Conservation (phyloP, 2,113 vertebrate species). For the Pluvialis apricaria region DNA sequence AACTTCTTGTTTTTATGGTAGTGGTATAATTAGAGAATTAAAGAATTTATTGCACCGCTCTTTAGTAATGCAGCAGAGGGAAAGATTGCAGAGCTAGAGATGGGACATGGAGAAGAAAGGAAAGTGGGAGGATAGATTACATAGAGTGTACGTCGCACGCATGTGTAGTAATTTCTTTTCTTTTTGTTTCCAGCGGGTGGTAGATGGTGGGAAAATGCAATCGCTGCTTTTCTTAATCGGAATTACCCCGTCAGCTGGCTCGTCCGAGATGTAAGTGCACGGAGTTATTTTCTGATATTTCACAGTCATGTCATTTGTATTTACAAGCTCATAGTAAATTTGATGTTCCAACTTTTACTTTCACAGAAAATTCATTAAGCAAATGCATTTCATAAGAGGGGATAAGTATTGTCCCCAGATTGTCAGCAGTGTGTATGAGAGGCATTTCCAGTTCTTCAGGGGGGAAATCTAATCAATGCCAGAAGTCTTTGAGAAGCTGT, state of each 20-base stretch:
- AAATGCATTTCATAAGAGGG: background rate
- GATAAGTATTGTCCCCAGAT: background rate
- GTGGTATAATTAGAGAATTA: background rate
- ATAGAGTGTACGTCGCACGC: accelerated
- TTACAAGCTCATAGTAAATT: background rate
- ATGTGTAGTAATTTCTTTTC: background rate
- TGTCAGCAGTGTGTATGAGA: background rate
- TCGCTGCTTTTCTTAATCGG: conserved; percentile 80
- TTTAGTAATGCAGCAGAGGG: background rate
- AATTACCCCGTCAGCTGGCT: conserved; percentile 89
- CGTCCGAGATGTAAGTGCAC: conserved; percentile 81
- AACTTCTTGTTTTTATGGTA: background rate
- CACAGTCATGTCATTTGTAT: background rate
- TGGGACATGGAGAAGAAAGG: background rate
- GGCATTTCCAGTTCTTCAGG: background rate
- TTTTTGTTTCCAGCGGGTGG: conserved; percentile 56
- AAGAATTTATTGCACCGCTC: background rate
- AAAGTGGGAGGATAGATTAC: background rate
- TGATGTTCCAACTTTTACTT: background rate
- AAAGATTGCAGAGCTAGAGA: background rate
- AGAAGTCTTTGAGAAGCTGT: background rate
- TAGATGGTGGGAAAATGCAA: conserved; percentile 85
- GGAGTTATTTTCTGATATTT: background rate
- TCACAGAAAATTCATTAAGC: background rate
- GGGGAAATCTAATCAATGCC: background rate